Conservation (phyloP, 2,888 invertebrate genomes). For the Drosophila flavopinicola region DNA sequence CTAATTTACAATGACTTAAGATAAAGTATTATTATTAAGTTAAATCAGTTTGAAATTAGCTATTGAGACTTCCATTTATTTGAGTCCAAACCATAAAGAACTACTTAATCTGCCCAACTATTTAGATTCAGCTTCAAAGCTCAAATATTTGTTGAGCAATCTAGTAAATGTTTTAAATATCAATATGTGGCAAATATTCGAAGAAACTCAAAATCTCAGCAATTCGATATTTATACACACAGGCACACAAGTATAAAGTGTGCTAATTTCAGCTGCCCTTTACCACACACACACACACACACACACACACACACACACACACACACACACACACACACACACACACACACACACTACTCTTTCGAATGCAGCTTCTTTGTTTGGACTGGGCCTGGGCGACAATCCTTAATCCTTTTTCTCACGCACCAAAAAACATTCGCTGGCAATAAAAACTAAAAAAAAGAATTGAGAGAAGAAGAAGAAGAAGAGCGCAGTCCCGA, state of each 20-base stretch:
- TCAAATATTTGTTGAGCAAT: background rate
- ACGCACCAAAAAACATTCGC: slow-evolving; percentile 73
- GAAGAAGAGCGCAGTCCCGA: slow-evolving; percentile 17
- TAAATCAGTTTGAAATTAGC: no score
- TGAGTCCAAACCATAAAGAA: no score
- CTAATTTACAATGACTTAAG: no score
- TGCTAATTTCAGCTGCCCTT: slow-evolving; percentile 39
- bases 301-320: slow-evolving; percentile 10
- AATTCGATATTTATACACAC: background rate
- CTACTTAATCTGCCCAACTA: no score
- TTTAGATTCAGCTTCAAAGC: no score
- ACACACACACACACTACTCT: slow-evolving; percentile 16
- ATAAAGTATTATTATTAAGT: no score
- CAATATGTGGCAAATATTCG: background rate
- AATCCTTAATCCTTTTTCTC: slow-evolving; percentile 76
- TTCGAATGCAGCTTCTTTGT: slow-evolving; percentile 33
- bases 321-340: slow-evolving; percentile 6
- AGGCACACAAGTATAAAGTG: background rate
- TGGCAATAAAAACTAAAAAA: slow-evolving; percentile 51
- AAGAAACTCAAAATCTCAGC: background rate
- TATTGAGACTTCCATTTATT: no score
- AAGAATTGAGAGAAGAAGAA: slow-evolving; percentile 11
- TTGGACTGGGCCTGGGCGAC: slow-evolving; percentile 47
- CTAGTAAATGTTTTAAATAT: background rate
- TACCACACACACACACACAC: slow-evolving; percentile 19